A percentile compares a stretch with the other conserved stretches of the same genome.
These are phyloP conservation scores for Tenebrosternarchus preto DNA, from an alignment of 2,113 vertebrate species.

Conservation along the genomic window DNA sequence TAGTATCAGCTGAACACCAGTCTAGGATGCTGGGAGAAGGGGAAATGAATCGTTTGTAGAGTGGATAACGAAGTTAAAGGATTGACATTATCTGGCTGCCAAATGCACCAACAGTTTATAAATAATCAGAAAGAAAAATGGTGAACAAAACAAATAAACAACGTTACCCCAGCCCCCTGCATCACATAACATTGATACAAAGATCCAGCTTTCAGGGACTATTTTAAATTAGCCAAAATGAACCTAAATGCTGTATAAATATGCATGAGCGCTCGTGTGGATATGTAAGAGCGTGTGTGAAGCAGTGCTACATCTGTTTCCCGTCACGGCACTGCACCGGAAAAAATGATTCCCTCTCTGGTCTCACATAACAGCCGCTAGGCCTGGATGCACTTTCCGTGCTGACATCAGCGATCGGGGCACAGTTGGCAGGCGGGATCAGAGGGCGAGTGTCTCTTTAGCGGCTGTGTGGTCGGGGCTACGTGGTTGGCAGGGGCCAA, in stretches of 20 bases:
- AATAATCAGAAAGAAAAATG: neutral
- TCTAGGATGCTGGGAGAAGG: too few species aligned
- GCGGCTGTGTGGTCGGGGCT: too few species aligned
- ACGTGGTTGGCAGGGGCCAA: too few species aligned
- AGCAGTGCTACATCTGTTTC: conserved; percentile 12
- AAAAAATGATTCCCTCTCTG: conserved; percentile 10
- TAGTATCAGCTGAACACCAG: neutral
- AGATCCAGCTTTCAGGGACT: conserved; percentile 3
- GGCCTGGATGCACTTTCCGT: neutral
- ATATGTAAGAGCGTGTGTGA: neutral
- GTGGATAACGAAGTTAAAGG: neutral
- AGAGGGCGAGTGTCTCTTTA: neutral
- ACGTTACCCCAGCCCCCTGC: too few species aligned
- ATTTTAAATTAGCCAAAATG: neutral
- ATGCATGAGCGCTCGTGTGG: neutral
- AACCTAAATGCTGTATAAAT: neutral
- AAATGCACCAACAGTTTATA: neutral
- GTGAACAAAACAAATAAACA: too few species aligned
- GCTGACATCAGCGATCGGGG: neutral
- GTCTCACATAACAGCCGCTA: neutral
- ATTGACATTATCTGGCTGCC: neutral
- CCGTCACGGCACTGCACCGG: neutral
- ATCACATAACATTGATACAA: too few species aligned
- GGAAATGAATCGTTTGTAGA: neutral
- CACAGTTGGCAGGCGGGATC: neutral